Conservation (phyloP, 2,113 vertebrate species). For the Alethe diademata region DNA sequence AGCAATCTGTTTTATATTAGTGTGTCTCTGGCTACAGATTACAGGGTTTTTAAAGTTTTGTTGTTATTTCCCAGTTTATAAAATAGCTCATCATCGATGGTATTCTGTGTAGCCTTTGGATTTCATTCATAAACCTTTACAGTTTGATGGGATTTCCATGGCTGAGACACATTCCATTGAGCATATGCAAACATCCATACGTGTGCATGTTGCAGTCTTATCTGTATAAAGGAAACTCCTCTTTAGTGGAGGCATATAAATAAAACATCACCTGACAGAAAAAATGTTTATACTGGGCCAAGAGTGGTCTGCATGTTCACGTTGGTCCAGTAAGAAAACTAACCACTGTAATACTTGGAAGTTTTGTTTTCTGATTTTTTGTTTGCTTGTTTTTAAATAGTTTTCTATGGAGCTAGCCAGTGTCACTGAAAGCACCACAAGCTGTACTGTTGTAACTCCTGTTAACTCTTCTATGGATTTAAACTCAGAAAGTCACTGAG, state of each 20-base stretch:
- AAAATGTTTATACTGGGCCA: not conserved
- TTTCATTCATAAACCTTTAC: conserved; percentile 33
- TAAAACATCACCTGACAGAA: not conserved
- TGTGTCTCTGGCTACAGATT: not conserved
- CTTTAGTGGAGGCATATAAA: not conserved
- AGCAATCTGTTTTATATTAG: not conserved
- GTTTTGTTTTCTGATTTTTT: not conserved
- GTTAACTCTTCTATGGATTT: not conserved
- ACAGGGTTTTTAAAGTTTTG: not conserved
- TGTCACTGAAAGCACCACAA: not conserved
- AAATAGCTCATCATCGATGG: not conserved
- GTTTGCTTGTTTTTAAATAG: not conserved
- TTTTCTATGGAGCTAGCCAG: not conserved
- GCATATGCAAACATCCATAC: not conserved
- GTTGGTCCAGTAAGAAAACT: not conserved
- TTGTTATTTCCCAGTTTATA: conserved; percentile 23
- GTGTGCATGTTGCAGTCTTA: not conserved
- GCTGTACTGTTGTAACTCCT: not conserved
- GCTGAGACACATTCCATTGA: not conserved
- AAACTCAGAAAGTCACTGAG: not conserved
- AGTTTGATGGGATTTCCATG: conserved; percentile 31
- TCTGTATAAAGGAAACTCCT: not conserved
- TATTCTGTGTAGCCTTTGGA: not conserved
- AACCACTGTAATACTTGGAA: not conserved
- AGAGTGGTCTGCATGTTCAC: not conserved